phyloP scores from a whole-genome alignment of 2,797 vertebrate genomes.

The Taeniopygia guttata region DNA sequence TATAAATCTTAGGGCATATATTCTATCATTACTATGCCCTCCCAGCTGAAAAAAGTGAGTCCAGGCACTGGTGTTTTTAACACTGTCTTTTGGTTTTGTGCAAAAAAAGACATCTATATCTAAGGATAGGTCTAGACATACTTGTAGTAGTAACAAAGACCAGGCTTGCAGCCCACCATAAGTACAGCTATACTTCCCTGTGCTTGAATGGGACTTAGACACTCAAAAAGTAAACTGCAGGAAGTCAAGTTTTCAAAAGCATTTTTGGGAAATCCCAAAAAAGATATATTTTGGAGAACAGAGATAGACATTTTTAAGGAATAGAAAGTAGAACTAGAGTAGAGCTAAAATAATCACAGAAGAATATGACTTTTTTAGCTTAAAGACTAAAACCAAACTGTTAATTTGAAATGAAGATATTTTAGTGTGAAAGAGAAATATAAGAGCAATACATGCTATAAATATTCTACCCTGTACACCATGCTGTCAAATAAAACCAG shows the following conservation, averaged over 20 bases:
- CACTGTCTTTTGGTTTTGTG: neutral
- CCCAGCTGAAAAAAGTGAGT: neutral
- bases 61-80: neutral
- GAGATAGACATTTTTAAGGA: neutral
- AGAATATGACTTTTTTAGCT: neutral
- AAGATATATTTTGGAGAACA: neutral
- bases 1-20: neutral
- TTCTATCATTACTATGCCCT: neutral
- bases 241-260: neutral
- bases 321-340: neutral
- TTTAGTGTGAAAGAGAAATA: neutral
- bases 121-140: neutral
- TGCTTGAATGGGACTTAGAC: neutral
- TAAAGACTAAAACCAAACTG: neutral
- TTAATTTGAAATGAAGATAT: slow-evolving; percentile 30
- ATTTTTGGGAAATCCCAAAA: neutral
- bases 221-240: neutral
- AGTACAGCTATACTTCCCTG: neutral
- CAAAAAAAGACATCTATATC: neutral
- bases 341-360: neutral
- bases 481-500: slow-evolving; percentile 38
- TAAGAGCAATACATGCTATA: slow-evolving; percentile 22
- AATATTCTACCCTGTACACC: slow-evolving; percentile 8
- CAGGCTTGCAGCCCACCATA: neutral
- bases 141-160: neutral